Conservation (phyloP, 1,140 invertebrate species). For the Drosophila sp. region DNA sequence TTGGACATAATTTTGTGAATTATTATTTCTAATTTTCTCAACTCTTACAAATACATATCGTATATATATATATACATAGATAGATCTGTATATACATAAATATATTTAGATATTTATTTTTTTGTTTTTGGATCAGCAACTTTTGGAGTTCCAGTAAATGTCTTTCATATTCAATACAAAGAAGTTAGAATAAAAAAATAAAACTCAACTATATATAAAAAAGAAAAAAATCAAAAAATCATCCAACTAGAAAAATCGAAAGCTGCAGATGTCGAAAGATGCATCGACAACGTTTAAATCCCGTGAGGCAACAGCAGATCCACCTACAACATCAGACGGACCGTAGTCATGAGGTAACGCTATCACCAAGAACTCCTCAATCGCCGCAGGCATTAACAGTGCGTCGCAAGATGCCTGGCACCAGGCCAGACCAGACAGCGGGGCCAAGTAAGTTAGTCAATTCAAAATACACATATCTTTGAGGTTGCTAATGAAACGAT, state of each 20-base stretch:
- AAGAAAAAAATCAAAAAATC: not conserved
- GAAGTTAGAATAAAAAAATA: not conserved
- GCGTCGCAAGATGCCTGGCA: slow-evolving; percentile 46
- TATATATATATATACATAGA: not conserved
- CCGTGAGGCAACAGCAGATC: not conserved
- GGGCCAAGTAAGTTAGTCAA: not conserved
- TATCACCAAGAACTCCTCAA: not conserved
- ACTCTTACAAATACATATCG: not conserved
- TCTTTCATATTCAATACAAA: not conserved
- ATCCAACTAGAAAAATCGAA: not conserved
- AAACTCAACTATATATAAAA: not conserved
- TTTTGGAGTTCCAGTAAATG: not conserved
- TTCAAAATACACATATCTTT: not conserved
- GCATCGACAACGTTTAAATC: slow-evolving; percentile 7
- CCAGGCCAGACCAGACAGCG: slow-evolving; percentile 42
- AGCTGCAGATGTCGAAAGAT: slow-evolving; percentile 8
- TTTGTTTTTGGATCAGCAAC: not conserved
- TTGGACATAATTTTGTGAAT: not conserved
- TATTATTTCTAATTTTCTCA: not conserved
- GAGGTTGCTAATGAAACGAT: not conserved
- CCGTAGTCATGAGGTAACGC: slow-evolving; percentile 22
- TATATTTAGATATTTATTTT: slow-evolving; percentile 4
- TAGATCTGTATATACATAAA: too few relatives aligned
- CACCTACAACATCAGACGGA: slow-evolving; percentile 19
- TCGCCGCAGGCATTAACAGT: not conserved